Base-by-base conservation (phyloP, 2,113 vertebrate species). In the Siniperca chuatsi region DNA sequence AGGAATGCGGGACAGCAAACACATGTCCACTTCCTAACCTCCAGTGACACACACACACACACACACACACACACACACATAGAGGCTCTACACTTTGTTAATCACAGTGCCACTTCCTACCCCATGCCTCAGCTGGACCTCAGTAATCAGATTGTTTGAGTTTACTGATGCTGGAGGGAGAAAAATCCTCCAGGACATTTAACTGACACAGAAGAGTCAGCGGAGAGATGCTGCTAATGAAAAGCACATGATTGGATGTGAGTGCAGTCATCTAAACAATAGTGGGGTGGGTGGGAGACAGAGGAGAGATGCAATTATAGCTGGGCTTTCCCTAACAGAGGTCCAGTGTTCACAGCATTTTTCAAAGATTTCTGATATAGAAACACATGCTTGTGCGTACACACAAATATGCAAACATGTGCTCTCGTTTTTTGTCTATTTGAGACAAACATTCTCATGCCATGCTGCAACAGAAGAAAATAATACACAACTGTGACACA, bases 231-330 rank as follows among this genome's bases (percentile, higher is more conserved):
- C 80, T 89, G 78, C 78, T 92, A 88, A 93, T 93, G 87, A 89
- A 87, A 94, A 92, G 48, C 92, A 93, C 89, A 93, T 93, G 90
- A 82, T 65, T 74, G 79, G 62, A 74, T 80, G 67, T 61, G 73
- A 68, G 73, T 75, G 68, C 69, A 68, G 64, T 85, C 82, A 66
- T 90, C 72, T 88, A 78, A 90, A 92, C 90, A 90, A 88, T 64
- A 75, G 75, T 8, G 0, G 82, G 52, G 83, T 74, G 86, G 89
- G 86, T 81, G 77, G 87, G 81, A 84, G 58, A 75, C 78, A 58
- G 81, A 82, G 62, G 13, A n/a, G 73, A 80, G 58, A 86, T 62
- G 87, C 66, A 82, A 42, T 84, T 60, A 65, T 52, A 81, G 81
- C 81, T 81, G 66, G 60, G 79, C 61, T 83, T 87, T 73, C 66